These are phyloP conservation scores for Xenopus tropicalis DNA, from an alignment of 2,113 vertebrate species.

Conservation along the genomic window UCB_Xtro_10.0 CM004447.2:121520001-121520500, in stretches of 20 bases:
- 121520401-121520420: slow-evolving; percentile 95
- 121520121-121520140: slow-evolving; percentile 21
- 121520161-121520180: not conserved
- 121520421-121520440: slow-evolving; percentile 84
- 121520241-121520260: not conserved
- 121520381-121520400: slow-evolving; percentile 68
- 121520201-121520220: slow-evolving; percentile 4
- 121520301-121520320: slow-evolving; percentile 64
- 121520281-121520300: not conserved
- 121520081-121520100: slow-evolving; percentile 31
- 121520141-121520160: not conserved
- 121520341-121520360: slow-evolving; percentile 67
- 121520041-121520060: slow-evolving; percentile 57
- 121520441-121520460: slow-evolving; percentile 70
- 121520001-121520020: slow-evolving; percentile 49
- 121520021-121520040: slow-evolving; percentile 68
- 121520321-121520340: slow-evolving; percentile 60
- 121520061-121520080: slow-evolving; percentile 75
- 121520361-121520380: slow-evolving; percentile 64
- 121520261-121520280: not conserved
- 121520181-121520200: not conserved
- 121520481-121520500: slow-evolving; percentile 87
- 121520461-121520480: slow-evolving; percentile 69
- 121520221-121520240: not conserved
- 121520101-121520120: not conserved